These are phyloP conservation scores for Protophormia terraenovae DNA, from an alignment of 2,888 invertebrate genomes.

Conservation along the genomic window DNA sequence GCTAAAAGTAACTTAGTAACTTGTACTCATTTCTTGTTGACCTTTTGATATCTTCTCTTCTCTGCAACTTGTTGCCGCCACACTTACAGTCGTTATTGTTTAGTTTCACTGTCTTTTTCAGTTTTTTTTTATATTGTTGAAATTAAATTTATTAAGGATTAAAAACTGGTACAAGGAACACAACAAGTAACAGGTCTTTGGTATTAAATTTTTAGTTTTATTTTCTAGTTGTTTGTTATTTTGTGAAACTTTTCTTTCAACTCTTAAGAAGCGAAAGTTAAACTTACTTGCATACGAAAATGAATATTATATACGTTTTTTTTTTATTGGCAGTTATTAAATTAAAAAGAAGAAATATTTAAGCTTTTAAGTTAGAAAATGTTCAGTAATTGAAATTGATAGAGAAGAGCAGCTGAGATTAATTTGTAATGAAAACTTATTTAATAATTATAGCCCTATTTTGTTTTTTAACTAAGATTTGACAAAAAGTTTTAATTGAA, in stretches of 20 bases:
- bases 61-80: background rate
- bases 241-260: slow-evolving; percentile 47
- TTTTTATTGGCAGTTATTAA: background rate
- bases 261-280: slow-evolving; percentile 53
- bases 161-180: slow-evolving; percentile 50
- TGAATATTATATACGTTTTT: background rate
- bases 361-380: background rate
- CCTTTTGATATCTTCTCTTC: background rate
- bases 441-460: background rate
- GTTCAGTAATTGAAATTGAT: background rate
- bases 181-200: slow-evolving; percentile 37
- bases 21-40: background rate
- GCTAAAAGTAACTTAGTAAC: slow-evolving; percentile 27
- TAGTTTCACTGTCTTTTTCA: background rate
- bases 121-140: background rate
- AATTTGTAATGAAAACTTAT: background rate
- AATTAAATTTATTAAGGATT: slow-evolving; percentile 51
- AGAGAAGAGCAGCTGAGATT: background rate
- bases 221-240: background rate
- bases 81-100: background rate
- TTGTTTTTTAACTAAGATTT: background rate
- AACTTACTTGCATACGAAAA: background rate
- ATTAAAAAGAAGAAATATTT: background rate
- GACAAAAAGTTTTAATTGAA: background rate
- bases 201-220: background rate